Percentiles rank a stretch among this genome's conserved stretches.
Evolutionary conservation across 2,888 invertebrate species (phyloP).

Genomic region (Strigamia transsilvanica): DNA sequence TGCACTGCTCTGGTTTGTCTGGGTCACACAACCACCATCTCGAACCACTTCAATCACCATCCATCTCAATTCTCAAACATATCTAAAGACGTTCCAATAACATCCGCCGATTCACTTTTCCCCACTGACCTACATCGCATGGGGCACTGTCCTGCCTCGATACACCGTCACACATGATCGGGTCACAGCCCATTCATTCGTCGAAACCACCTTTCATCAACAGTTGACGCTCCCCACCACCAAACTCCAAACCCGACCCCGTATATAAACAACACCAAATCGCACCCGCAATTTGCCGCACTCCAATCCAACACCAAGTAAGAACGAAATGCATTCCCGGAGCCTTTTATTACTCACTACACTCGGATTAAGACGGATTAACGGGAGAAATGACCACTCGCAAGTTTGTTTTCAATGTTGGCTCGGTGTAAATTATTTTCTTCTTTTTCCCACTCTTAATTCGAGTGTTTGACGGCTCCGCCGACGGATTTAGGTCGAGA

Average conservation of each 20-base stretch:
- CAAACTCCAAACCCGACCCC: not conserved
- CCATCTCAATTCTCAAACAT: not conserved
- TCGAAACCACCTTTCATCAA: not conserved
- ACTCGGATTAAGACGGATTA: not conserved
- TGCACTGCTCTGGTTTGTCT: constrained; percentile 6
- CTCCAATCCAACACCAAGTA: not conserved
- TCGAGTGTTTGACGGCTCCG: not conserved
- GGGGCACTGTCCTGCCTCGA: constrained; percentile 3
- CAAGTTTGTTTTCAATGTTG: not conserved
- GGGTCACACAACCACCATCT: not conserved
- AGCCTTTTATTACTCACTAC: not conserved
- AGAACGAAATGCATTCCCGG: not conserved
- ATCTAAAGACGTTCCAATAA: constrained; percentile 1
- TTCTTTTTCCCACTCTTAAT: not conserved
- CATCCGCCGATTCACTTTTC: not conserved
- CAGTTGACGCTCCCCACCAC: not conserved
- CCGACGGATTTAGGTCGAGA: not conserved
- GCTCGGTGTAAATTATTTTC: not conserved
- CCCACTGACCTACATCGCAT: constrained; percentile 2
- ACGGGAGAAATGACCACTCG: not conserved
- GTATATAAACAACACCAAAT: not conserved
- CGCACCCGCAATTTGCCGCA: not conserved
- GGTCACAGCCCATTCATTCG: not conserved
- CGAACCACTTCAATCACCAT: not conserved
- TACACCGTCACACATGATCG: not conserved